Conservation (phyloP, 1,140 invertebrate genomes). For the Ganaspis sp. region DNA sequence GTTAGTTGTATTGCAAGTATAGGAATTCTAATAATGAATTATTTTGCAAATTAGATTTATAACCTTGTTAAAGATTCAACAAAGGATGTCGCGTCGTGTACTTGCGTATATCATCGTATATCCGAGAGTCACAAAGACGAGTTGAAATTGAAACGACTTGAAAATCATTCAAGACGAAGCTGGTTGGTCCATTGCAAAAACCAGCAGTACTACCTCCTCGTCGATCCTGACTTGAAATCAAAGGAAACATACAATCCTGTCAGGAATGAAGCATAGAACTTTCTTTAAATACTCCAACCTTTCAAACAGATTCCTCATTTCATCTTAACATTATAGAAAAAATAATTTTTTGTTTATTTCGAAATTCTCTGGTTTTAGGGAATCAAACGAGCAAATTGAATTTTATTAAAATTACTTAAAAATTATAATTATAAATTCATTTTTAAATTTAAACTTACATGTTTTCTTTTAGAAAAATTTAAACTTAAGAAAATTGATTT, state of each 20-base stretch:
- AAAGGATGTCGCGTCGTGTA: not conserved
- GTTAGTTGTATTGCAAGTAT: too few species aligned
- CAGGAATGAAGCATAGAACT: conserved; percentile 43
- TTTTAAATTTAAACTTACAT: too few species aligned
- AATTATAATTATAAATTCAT: too few species aligned
- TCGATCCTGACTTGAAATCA: conserved; percentile 60
- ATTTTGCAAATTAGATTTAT: too few species aligned
- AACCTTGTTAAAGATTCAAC: too few species aligned
- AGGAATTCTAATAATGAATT: too few species aligned
- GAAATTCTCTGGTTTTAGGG: too few species aligned
- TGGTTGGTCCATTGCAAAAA: conserved; percentile 62
- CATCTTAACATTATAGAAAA: not conserved
- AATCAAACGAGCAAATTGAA: too few species aligned
- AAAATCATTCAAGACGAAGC: conserved; percentile 60
- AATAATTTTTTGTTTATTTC: too few species aligned
- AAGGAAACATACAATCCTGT: conserved; percentile 49
- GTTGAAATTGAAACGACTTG: conserved; percentile 43
- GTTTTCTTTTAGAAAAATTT: too few species aligned
- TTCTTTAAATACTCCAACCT: not conserved
- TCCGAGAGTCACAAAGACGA: conserved; percentile 46
- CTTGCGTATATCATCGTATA: not conserved
- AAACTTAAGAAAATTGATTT: too few species aligned
- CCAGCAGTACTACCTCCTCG: conserved; percentile 64
- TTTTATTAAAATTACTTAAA: too few species aligned
- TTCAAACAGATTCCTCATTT: not conserved